Conservation (phyloP, 1,140 invertebrate species). For the Papilio dardanus region DNA sequence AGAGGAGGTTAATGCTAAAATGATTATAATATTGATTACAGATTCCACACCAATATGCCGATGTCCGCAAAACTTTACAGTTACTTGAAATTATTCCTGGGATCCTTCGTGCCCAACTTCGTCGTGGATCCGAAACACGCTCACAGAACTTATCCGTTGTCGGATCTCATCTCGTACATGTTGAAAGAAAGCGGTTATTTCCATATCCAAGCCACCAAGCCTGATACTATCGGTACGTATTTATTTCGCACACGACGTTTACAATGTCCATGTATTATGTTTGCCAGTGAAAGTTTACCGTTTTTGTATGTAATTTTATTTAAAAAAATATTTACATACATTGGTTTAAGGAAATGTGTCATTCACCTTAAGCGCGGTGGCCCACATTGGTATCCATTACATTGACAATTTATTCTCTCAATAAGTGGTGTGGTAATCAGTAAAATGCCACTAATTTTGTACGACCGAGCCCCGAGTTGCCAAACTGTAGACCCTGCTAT, state of each 20-base stretch:
- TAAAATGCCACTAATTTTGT: no score
- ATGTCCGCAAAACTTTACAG: conserved; percentile 60
- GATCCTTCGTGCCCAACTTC: conserved; percentile 71
- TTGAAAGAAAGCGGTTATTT: conserved; percentile 91
- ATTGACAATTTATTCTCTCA: no score
- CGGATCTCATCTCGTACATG: conserved; percentile 74
- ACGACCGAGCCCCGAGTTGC: no score
- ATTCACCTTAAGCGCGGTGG: no score
- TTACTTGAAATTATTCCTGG: conserved; percentile 82
- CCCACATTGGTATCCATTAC: neutral
- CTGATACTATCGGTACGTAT: conserved; percentile 92
- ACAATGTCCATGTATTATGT: neutral
- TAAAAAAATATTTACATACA: neutral
- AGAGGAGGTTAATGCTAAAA: neutral
- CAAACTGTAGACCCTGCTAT: no score
- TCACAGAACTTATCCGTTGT: conserved; percentile 85
- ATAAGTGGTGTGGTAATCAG: no score
- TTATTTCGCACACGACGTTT: neutral
- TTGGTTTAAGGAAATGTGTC: neutral
- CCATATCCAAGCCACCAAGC: conserved; percentile 95
- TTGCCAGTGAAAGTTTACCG: neutral
- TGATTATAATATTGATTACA: conserved; percentile 41
- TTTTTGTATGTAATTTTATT: neutral
- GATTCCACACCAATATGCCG: conserved; percentile 87
- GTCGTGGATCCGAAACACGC: conserved; percentile 82